Evolutionary conservation across 2,113 vertebrate species (phyloP).

Genomic region (Elephantulus edwardii): DNA sequence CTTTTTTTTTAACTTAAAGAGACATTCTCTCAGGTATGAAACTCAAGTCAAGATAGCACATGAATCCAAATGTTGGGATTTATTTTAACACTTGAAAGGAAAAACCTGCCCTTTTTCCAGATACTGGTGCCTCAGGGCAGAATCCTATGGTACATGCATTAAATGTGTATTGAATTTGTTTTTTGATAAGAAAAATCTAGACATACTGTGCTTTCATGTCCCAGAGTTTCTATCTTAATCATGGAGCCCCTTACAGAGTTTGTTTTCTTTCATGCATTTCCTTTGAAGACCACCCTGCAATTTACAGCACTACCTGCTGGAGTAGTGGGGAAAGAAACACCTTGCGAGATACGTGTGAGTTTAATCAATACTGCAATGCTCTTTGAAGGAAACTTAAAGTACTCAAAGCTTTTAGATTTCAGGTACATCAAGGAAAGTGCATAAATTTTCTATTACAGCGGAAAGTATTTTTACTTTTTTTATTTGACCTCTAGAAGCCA

Average conservation of each 20-base stretch:
- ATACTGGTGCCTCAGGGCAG: background rate
- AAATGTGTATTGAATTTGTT: background rate
- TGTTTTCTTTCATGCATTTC: background rate
- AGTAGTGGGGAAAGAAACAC: background rate
- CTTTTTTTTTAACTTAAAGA: background rate
- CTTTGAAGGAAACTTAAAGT: slow-evolving; percentile 9
- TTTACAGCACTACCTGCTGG: background rate
- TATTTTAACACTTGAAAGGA: background rate
- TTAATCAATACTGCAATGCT: background rate
- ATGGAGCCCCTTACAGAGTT: background rate
- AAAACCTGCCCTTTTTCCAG: background rate
- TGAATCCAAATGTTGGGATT: background rate
- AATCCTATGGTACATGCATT: background rate
- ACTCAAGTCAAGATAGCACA: background rate
- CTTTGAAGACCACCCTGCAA: background rate
- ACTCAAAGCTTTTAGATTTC: background rate
- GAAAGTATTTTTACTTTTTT: background rate
- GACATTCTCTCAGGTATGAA: background rate
- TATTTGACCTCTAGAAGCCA: background rate
- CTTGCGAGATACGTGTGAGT: background rate
- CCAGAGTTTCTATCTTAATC: background rate
- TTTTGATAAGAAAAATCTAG: background rate
- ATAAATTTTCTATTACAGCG: background rate
- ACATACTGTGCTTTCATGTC: background rate
- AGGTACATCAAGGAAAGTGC: background rate